Base-by-base conservation (phyloP, 2,113 vertebrate species). In the Erythrocebus patas region DNA sequence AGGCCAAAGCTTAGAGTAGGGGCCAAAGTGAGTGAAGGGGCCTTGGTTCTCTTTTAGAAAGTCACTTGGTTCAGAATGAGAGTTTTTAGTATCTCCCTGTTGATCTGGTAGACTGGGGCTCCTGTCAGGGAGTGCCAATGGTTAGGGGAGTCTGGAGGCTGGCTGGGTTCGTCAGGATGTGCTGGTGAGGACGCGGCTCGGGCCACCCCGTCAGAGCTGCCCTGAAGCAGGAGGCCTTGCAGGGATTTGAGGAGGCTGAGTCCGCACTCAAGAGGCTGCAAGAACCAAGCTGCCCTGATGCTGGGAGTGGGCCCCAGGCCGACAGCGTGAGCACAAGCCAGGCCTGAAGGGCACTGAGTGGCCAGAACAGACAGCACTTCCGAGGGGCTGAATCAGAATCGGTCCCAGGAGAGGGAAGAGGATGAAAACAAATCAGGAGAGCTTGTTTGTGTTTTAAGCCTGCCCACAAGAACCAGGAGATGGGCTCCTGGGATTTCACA, bases 261-360 rank as follows among this genome's bases (percentile, higher is more conserved):
- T 40, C 12, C 20, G 2, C 1, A 2, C 2, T 32, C 30, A 27
- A 66, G 50, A 1, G 5, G 27, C 45, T 27, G 4, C 0, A 14
- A 92, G n/a, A 43, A 72, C 38, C 0, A 1, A n/a, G 40, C 40
- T 22, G 50, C 48, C 64, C 35, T 25, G 43, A 40, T 80, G 30
- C 18, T 20, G 79, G 30, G 55, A 45, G 14, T 18, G 16, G 16
- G 8, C 8, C 22, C 43, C 13, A 68, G 25, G n/a, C 7, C 0
- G 2, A 38, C 45, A 22, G 45, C 8, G 5, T 30, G 20, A 48
- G 50, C 11, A 57, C n/a, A 17, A 22, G 12, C 2, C 14, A 2
- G 68, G 59, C 10, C 45, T 55, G 45, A 23, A 40, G 12, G 13
- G 16, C 61, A 6, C 1, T 13, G 80, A 25, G 55, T 0, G 6